These are phyloP conservation scores for Myrmophylax atrothorax DNA, from an alignment of 2,113 vertebrate genomes.

Conservation along the genomic window DNA sequence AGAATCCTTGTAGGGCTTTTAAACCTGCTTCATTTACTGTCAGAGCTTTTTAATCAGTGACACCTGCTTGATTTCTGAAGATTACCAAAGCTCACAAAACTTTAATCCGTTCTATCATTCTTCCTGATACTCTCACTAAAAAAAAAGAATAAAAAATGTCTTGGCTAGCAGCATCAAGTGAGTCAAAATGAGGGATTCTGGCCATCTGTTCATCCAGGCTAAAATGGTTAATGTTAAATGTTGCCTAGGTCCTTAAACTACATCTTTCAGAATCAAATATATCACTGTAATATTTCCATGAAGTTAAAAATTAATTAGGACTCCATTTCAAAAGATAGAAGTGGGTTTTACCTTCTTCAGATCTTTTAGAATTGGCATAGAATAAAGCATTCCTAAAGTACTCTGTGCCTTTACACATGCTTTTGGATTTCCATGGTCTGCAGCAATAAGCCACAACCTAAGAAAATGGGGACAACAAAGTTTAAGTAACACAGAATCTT, in stretches of 20 bases:
- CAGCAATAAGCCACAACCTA: conserved; percentile 81
- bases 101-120: neutral
- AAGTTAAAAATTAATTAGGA: neutral
- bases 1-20: neutral
- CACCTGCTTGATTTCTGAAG: neutral
- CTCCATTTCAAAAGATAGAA: neutral
- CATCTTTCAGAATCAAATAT: neutral
- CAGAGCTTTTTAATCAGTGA: neutral
- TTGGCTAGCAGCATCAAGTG: neutral
- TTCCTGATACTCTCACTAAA: neutral
- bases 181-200: neutral
- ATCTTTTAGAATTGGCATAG: conserved; percentile 68
- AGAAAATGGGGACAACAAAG: neutral
- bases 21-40: neutral
- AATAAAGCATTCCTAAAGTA: conserved; percentile 81
- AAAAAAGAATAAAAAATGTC: neutral
- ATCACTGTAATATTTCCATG: neutral
- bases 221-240: neutral
- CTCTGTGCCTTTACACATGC: conserved; percentile 82
- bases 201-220: neutral
- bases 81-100: neutral
- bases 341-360: conserved; percentile 75
- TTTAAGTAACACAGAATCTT: neutral
- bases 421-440: conserved; percentile 80
- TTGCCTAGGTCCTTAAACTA: neutral